phyloP scores from a whole-genome alignment of 2,113 vertebrate genomes.

The Oncorhynchus mykiss region DNA sequence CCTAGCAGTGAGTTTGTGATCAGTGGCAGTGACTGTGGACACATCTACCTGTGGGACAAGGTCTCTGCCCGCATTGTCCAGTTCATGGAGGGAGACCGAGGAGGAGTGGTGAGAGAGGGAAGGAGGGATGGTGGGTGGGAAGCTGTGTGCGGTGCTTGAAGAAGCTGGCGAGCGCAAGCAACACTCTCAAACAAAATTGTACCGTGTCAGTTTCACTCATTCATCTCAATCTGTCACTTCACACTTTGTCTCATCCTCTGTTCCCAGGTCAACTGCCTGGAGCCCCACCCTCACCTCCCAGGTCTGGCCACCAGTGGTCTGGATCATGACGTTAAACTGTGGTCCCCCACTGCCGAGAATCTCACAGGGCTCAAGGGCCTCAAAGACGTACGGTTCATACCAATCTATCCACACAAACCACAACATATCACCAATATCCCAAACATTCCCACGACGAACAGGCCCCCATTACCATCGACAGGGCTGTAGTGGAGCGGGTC shows the following conservation, averaged over 20 bases:
- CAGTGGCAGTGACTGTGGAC: constrained; percentile 91
- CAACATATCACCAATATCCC: neutral
- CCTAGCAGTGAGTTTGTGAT: constrained; percentile 90
- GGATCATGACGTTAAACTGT: constrained; percentile 93
- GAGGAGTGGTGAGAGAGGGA: constrained; percentile 87
- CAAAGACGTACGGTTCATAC: constrained; percentile 76
- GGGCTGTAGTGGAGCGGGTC: too few species aligned
- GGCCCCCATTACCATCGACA: too few species aligned
- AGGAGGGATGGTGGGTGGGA: neutral
- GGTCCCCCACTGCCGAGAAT: constrained; percentile 87
- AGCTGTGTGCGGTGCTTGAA: neutral
- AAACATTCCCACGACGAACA: too few species aligned
- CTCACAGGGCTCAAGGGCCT: constrained; percentile 85
- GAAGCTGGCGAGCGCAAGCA: neutral
- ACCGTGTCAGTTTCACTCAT: neutral
- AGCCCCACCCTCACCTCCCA: constrained; percentile 91
- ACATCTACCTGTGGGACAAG: constrained; percentile 96
- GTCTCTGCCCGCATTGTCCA: constrained; percentile 91
- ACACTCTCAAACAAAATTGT: neutral
- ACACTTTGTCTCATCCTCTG: neutral
- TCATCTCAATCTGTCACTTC: neutral
- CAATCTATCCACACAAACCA: neutral
- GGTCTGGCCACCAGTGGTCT: constrained; percentile 91
- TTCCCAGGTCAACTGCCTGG: constrained; percentile 89
- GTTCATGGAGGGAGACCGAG: constrained; percentile 93